These are phyloP conservation scores for Spermophilus dauricus DNA, from an alignment of 2,113 vertebrate genomes.

Conservation along the genomic window DNA sequence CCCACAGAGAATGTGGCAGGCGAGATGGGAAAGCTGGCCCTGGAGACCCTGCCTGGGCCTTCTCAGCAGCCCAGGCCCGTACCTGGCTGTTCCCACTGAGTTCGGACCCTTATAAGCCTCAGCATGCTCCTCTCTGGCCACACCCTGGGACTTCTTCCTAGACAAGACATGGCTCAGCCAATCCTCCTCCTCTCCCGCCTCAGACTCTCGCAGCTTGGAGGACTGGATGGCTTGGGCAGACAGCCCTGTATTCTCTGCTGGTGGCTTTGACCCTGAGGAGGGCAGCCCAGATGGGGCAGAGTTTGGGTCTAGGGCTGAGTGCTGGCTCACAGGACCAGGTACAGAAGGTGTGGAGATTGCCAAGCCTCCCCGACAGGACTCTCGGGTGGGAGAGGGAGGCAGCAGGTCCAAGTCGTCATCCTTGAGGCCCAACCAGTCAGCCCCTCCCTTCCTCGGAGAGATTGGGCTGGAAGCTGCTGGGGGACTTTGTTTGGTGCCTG, in stretches of 20 bases:
- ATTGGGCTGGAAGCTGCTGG: constrained; percentile 65
- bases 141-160: constrained; percentile 87
- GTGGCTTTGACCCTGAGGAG: background rate
- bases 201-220: background rate
- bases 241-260: background rate
- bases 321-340: background rate
- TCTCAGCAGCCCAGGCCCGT: background rate
- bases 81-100: constrained; percentile 79
- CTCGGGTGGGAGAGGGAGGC: background rate
- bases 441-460: constrained; percentile 80
- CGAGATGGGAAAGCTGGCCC: background rate
- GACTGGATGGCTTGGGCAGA: constrained; percentile 64
- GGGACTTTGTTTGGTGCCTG: constrained; percentile 81
- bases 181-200: constrained; percentile 81
- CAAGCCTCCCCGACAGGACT: background rate
- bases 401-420: constrained; percentile 79
- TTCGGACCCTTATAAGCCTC: constrained; percentile 66
- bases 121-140: constrained; percentile 75
- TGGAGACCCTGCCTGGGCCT: rapidly evolving
- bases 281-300: background rate
- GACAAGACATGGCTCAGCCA: constrained; percentile 91
- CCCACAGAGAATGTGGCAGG: background rate
- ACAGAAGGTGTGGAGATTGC: background rate
- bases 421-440: constrained; percentile 93
- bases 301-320: background rate